Conservation (phyloP, 2,888 invertebrate species). For the Amphipoea lucens region DNA sequence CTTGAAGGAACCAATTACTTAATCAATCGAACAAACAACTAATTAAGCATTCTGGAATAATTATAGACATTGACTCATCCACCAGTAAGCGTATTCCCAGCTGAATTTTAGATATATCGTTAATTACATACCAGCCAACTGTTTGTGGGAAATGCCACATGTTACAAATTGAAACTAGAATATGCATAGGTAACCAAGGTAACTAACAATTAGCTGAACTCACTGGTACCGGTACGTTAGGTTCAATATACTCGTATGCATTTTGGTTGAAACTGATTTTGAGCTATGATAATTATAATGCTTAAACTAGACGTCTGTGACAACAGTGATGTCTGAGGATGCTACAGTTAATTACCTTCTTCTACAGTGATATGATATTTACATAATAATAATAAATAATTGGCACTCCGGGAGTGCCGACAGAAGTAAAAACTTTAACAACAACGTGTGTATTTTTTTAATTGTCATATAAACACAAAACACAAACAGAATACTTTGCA, state of each 20-base stretch:
- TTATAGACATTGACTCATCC: slow-evolving; percentile 12
- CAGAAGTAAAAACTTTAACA: too few relatives aligned
- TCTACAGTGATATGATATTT: not conserved
- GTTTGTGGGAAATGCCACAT: slow-evolving; percentile 66
- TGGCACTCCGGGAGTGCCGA: too few relatives aligned
- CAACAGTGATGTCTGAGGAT: not conserved
- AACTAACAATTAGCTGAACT: slow-evolving; percentile 62
- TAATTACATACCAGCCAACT: slow-evolving; percentile 54
- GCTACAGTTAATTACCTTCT: not conserved
- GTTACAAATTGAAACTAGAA: slow-evolving; percentile 62
- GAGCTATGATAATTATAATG: slow-evolving; percentile 17
- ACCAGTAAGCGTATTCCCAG: slow-evolving; percentile 32
- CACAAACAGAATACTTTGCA: too few relatives aligned
- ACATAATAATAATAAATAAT: not conserved
- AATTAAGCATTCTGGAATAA: not conserved
- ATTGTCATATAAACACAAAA: too few relatives aligned
- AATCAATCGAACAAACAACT: not conserved
- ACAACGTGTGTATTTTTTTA: too few relatives aligned
- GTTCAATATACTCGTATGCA: slow-evolving; percentile 49
- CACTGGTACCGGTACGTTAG: slow-evolving; percentile 16
- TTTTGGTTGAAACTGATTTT: slow-evolving; percentile 48
- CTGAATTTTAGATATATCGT: slow-evolving; percentile 56
- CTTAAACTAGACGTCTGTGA: slow-evolving; percentile 1
- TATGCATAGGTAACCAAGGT: slow-evolving; percentile 61
- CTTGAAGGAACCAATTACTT: not conserved